These are phyloP conservation scores for Megaceryle torquata DNA, from an alignment of 2,113 vertebrate genomes.

Conservation along the genomic window DNA sequence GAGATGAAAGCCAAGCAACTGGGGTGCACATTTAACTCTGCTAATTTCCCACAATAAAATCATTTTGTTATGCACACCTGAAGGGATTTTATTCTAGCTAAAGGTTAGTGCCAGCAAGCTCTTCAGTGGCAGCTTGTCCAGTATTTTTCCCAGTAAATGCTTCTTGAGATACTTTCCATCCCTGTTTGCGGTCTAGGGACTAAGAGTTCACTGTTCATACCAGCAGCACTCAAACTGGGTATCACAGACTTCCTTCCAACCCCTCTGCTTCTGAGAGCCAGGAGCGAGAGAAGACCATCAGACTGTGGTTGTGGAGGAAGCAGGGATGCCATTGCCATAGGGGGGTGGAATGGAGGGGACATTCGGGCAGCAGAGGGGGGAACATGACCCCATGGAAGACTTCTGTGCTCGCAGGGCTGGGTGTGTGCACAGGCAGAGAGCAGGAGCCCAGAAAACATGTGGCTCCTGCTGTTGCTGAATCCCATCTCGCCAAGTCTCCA, in stretches of 20 bases:
- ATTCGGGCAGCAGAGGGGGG: fast-evolving
- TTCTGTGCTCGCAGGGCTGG: not conserved
- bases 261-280: not conserved
- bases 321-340: not conserved
- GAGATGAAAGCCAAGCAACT: not conserved
- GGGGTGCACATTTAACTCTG: not conserved
- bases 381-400: not conserved
- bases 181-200: not conserved
- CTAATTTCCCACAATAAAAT: not conserved
- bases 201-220: not conserved
- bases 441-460: slow-evolving; percentile 24
- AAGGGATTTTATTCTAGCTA: not conserved
- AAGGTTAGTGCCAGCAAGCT: not conserved
- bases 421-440: not conserved
- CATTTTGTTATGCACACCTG: not conserved
- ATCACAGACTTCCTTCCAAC: not conserved
- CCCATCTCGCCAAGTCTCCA: slow-evolving; percentile 27
- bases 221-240: not conserved
- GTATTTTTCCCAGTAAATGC: not conserved
- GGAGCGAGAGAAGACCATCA: not conserved
- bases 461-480: slow-evolving; percentile 55
- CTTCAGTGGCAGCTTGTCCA: not conserved
- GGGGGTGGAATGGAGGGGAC: not conserved
- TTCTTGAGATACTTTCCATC: not conserved
- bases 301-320: not conserved